Evolutionary conservation across 92 coral and sea anemone species (phyloP).

Genomic region (Epizoanthus stellaris): DNA sequence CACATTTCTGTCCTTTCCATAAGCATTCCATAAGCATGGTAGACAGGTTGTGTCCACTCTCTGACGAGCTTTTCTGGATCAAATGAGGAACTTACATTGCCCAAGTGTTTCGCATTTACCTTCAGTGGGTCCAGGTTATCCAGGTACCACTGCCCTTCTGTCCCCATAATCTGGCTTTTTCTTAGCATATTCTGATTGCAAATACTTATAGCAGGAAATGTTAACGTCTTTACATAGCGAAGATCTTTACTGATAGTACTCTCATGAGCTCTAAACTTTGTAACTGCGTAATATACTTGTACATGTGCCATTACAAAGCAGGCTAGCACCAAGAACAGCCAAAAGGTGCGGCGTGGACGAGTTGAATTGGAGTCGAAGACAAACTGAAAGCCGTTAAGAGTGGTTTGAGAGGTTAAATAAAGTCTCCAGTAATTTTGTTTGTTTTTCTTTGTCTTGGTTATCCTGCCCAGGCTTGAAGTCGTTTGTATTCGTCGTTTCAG

Average conservation of each 20-base stretch:
- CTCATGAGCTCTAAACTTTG: neutral
- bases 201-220: conserved; percentile 24
- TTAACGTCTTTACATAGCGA: neutral
- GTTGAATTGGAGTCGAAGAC: conserved; percentile 10
- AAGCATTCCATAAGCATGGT: neutral
- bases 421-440: neutral
- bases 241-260: neutral
- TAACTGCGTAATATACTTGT: neutral
- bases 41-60: neutral
- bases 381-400: conserved; percentile 28
- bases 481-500: too few relatives aligned
- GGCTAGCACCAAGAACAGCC: neutral
- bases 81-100: neutral
- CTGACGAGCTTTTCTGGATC: neutral
- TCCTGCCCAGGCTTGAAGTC: too few relatives aligned
- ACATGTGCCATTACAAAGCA: neutral
- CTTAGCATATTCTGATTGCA: conserved; percentile 27
- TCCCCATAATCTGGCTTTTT: conserved; percentile 14
- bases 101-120: too few relatives aligned
- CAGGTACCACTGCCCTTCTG: neutral
- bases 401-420: conserved; percentile 22
- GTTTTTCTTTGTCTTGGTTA: neutral
- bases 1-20: neutral
- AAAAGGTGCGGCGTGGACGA: conserved; percentile 3
- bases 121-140: neutral